phyloP scores from a whole-genome alignment of 2,888 invertebrate genomes.

The Calliopum simillimum region DNA sequence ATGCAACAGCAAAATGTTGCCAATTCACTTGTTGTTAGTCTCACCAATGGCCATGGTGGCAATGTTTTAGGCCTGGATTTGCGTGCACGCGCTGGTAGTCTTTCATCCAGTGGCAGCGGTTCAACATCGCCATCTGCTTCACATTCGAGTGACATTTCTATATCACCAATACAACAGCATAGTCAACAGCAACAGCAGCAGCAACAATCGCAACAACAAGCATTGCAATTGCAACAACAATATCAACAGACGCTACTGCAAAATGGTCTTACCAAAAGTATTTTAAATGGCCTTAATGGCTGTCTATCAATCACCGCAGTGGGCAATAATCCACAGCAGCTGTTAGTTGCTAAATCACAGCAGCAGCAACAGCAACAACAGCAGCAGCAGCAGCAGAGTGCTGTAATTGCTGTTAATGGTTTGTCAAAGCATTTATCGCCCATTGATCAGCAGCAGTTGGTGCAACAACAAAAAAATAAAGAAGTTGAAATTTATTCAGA shows the following conservation, averaged over 20 bases:
- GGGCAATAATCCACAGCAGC: neutral
- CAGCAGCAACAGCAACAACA: conserved; percentile 41
- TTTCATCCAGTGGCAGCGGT: conserved; percentile 81
- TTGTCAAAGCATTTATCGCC: conserved; percentile 54
- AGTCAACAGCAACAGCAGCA: conserved; percentile 48
- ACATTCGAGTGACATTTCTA: conserved; percentile 76
- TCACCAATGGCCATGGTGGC: conserved; percentile 42
- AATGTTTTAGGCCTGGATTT: conserved; percentile 65
- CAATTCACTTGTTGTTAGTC: conserved; percentile 48
- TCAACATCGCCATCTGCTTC: conserved; percentile 83
- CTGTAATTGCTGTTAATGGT: conserved; percentile 53
- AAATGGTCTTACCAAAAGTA: conserved; percentile 51
- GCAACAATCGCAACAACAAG: conserved; percentile 44
- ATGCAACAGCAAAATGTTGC: conserved; percentile 47
- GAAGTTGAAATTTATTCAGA: conserved; percentile 84
- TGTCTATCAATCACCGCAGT: neutral
- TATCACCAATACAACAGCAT: conserved; percentile 56
- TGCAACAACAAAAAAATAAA: conserved; percentile 75
- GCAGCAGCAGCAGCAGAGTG: conserved; percentile 43
- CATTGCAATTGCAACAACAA: conserved; percentile 39
- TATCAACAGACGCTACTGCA: conserved; percentile 46
- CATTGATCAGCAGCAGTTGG: conserved; percentile 61
- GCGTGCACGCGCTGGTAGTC: conserved; percentile 79
- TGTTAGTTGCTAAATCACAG: conserved; percentile 15
- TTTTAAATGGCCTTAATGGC: conserved; percentile 38